Evolutionary conservation across 2,888 invertebrate species (phyloP).

Genomic region (Agrotis puta): DNA sequence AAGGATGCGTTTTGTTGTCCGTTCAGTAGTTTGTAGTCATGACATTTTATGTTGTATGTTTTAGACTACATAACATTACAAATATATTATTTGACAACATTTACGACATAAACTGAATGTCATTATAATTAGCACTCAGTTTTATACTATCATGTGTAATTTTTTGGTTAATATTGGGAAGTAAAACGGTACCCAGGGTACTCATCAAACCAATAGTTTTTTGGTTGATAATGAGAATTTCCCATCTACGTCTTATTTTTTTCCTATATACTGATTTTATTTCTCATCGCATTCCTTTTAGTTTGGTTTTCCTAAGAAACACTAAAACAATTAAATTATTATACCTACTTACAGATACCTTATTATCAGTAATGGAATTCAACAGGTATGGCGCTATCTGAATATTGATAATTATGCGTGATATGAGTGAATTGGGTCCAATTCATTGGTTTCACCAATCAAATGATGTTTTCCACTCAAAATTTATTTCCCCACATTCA

Average conservation of each 20-base stretch:
- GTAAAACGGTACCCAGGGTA: too few relatives aligned
- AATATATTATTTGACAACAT: too few relatives aligned
- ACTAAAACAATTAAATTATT: slow-evolving; percentile 3
- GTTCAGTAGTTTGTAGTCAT: too few relatives aligned
- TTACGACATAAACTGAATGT: too few relatives aligned
- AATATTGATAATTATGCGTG: slow-evolving; percentile 7
- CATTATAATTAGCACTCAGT: too few relatives aligned
- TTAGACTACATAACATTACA: too few relatives aligned
- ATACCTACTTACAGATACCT: slow-evolving; percentile 19
- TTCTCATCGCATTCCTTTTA: slow-evolving; percentile 3
- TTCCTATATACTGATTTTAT: neutral
- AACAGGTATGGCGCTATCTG: slow-evolving; percentile 31
- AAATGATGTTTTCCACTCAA: neutral
- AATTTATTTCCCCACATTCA: slow-evolving; percentile 21
- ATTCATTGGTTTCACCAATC: slow-evolving; percentile 3
- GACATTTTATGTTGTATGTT: too few relatives aligned
- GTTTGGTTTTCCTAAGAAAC: neutral
- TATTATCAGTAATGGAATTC: slow-evolving; percentile 30
- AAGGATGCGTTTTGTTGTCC: too few relatives aligned
- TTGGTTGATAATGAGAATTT: too few relatives aligned
- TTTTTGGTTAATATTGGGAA: too few relatives aligned
- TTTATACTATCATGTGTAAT: too few relatives aligned
- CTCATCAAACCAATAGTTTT: too few relatives aligned
- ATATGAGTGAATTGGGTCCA: slow-evolving; percentile 2
- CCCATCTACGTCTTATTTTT: neutral